phyloP scores from a whole-genome alignment of 2,888 invertebrate genomes.

The Leptogaster cylindrica region DNA sequence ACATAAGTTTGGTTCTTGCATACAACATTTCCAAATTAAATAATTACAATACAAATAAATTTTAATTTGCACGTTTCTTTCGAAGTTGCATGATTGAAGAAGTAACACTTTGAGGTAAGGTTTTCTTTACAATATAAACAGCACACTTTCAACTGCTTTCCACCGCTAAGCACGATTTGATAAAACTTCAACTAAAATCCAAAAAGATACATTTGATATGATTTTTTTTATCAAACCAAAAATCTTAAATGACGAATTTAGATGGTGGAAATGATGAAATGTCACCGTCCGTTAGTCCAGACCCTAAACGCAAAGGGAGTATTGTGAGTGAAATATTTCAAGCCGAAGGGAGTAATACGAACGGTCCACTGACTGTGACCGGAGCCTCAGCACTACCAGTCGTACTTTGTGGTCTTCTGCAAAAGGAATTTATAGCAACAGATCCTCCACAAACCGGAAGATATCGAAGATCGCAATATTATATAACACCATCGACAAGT shows the following conservation, averaged over 20 bases:
- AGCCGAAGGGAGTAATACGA: constrained; percentile 38
- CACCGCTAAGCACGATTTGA: constrained; percentile 1
- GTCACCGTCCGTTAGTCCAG: constrained; percentile 39
- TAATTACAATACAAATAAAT: no score
- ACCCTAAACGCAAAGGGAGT: constrained; percentile 36
- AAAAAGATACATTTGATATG: constrained; percentile 1
- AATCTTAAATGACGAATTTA: constrained; percentile 31
- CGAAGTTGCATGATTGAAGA: constrained; percentile 20
- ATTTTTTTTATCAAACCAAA: constrained; percentile 13
- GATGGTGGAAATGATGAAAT: constrained; percentile 38
- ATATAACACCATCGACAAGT: constrained; percentile 48
- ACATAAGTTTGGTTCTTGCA: background rate
- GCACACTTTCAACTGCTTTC: constrained; percentile 3
- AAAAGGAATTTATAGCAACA: constrained; percentile 54
- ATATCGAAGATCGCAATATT: constrained; percentile 49
- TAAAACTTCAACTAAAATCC: background rate
- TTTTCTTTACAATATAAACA: constrained; percentile 2
- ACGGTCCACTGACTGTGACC: constrained; percentile 51
- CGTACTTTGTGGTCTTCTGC: constrained; percentile 63
- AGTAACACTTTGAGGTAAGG: constrained; percentile 16
- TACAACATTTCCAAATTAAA: background rate
- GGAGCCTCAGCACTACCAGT: constrained; percentile 62
- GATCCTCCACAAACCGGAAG: constrained; percentile 17
- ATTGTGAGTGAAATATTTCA: constrained; percentile 43
- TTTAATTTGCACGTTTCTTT: constrained; percentile 9